Evolutionary conservation across 1,140 invertebrate species (phyloP), one percentile per base, ranked within the genome.

Genomic region (Ylistrum balloti): DNA sequence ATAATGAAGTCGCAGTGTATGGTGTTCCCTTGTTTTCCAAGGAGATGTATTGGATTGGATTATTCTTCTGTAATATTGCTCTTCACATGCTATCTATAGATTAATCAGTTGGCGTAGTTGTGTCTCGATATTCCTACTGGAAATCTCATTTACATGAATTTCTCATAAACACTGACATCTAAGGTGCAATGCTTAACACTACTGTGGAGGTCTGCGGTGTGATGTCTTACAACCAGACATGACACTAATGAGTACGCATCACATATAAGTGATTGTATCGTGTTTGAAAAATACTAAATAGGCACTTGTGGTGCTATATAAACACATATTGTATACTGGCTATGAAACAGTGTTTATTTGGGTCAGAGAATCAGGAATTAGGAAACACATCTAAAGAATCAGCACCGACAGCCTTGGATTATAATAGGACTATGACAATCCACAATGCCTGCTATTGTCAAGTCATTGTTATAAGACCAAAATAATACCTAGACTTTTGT

Each of bases 11-110:
- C 17, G 22, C n/a, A 28, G n/a, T n/a, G 56, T 22, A 56, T 56
- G 45, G n/a, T n/a, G 20, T 48, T 17, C 22, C 11, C 11, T 48
- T 48, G 45, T 48, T 48, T 10, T 10, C 45, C 45, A 9, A 17
- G 13, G 45, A 48, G 45, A 2, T 48, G 45, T 17, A 17, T 48
- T 48, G 56, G 9, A 74, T 74, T 28, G 5, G n/a, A 74, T 74
- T 38, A 56, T 11, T 56, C 20, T 17, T 17, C 13, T 11, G 13
- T 15, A 15, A 20, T 7, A 74, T 74, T 74, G 5, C 15, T 11
- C n/a, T 17, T 74, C 56, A 74, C 56, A 74, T 74, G 56, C 56
- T 74, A 74, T n/a, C n/a, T n/a, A 22, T 74, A n/a, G 56, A 28
- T 74, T 74, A 74, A 74, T 74, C n/a, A 28, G 56, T 28, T 28